Evolutionary conservation across 2,888 invertebrate genomes (phyloP).

Genomic region (Rhimphoctona megacephalus): DNA sequence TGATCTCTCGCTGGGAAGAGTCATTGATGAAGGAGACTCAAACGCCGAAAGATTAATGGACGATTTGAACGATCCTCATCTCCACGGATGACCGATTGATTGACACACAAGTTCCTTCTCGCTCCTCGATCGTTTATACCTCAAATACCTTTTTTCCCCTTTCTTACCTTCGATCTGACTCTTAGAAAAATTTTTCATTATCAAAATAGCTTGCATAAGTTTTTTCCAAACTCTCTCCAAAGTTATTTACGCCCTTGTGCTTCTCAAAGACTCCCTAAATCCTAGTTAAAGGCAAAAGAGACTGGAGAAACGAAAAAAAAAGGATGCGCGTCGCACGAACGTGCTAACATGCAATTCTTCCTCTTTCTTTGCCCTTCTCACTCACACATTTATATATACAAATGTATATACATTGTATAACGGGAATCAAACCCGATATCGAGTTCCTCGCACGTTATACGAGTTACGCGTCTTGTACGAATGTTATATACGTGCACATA

Average conservation of each 20-base stretch:
- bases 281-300: background rate
- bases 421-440: conserved; percentile 55
- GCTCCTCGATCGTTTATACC: background rate
- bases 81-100: conserved; percentile 11
- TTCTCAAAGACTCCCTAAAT: background rate
- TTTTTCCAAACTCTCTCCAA: background rate
- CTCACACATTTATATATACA: background rate
- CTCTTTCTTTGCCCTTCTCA: conserved; percentile 1
- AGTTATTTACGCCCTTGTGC: background rate
- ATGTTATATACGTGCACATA: conserved; percentile 15
- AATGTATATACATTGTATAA: conserved; percentile 10
- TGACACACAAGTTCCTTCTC: conserved; percentile 21
- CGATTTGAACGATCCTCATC: conserved; percentile 38
- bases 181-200: background rate
- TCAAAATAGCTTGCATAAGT: background rate
- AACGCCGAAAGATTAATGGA: conserved; percentile 50
- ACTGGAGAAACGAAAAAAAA: background rate
- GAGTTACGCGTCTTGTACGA: conserved; percentile 56
- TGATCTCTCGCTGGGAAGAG: conserved; percentile 37
- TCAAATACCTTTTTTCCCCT: background rate
- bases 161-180: background rate
- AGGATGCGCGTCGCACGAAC: conserved; percentile 30
- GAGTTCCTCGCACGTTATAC: conserved; percentile 49
- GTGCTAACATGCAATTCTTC: conserved; percentile 45
- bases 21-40: conserved; percentile 10